Conservation (phyloP, 2,888 invertebrate genomes). For the Glaucopsyche alexis region DNA sequence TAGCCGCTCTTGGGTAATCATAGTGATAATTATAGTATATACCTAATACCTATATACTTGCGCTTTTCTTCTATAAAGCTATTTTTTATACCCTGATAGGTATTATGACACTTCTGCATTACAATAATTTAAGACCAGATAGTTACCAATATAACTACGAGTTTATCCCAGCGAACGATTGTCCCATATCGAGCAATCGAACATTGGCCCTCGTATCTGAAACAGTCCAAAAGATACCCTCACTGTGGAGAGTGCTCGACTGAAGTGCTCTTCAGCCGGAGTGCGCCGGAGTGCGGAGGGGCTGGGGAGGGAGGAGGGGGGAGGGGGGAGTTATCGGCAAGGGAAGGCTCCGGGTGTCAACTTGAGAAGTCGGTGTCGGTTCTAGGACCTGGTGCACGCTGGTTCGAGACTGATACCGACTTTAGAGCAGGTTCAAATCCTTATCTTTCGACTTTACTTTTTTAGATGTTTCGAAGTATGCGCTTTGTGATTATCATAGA, state of each 20-base stretch:
- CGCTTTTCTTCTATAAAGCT: too few relatives aligned
- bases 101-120: too few relatives aligned
- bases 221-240: slow-evolving; percentile 68
- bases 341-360: slow-evolving; percentile 60
- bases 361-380: slow-evolving; percentile 72
- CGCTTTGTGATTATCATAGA: slow-evolving; percentile 29
- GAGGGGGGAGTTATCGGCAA: slow-evolving; percentile 45
- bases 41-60: too few relatives aligned
- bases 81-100: too few relatives aligned
- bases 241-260: slow-evolving; percentile 49
- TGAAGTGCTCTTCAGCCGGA: slow-evolving; percentile 46
- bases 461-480: slow-evolving; percentile 29
- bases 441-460: slow-evolving; percentile 53
- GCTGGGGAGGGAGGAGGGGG: slow-evolving; percentile 36
- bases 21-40: too few relatives aligned
- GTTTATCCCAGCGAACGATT: background rate
- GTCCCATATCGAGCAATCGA: slow-evolving; percentile 28
- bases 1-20: too few relatives aligned
- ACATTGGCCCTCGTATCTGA: slow-evolving; percentile 37
- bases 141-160: too few relatives aligned
- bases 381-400: slow-evolving; percentile 48
- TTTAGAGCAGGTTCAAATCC: slow-evolving; percentile 51
- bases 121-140: too few relatives aligned
- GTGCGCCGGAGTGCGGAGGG: slow-evolving; percentile 43
- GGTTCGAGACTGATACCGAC: slow-evolving; percentile 76